Evolutionary conservation across 2,797 vertebrate genomes (phyloP).

Genomic region (Gorsachius magnificus): DNA sequence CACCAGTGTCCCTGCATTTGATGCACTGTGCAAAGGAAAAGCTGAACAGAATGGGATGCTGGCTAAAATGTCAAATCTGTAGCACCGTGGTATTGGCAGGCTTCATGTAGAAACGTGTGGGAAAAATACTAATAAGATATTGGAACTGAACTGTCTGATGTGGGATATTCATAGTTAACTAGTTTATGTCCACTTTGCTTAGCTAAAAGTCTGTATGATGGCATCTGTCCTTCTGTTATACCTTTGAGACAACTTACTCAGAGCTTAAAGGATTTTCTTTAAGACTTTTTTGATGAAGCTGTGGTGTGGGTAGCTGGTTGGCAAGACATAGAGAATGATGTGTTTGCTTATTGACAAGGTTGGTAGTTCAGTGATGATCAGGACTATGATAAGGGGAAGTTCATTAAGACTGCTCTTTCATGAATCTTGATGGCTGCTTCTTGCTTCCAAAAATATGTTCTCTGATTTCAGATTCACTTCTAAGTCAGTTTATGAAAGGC

Average conservation of each 20-base stretch:
- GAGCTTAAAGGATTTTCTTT: neutral
- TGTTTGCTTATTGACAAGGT: neutral
- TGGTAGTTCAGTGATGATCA: neutral
- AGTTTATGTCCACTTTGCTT: neutral
- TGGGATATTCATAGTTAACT: neutral
- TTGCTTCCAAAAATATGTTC: conserved; percentile 16
- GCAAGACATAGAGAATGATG: neutral
- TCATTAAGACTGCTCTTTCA: neutral
- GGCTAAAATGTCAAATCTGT: neutral
- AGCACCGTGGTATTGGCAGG: neutral
- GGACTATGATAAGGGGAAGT: neutral
- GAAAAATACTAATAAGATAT: neutral
- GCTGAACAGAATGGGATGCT: neutral
- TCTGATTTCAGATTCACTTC: conserved; percentile 35
- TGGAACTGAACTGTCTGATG: neutral
- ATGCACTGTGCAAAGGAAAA: neutral
- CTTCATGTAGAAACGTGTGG: neutral
- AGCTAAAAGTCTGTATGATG: neutral
- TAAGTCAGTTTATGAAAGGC: conserved; percentile 17
- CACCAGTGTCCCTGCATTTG: neutral
- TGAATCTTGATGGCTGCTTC: neutral
- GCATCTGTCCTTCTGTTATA: neutral
- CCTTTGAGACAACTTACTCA: neutral
- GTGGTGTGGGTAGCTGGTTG: neutral
- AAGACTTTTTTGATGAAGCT: neutral